Evolutionary conservation across 2,888 invertebrate genomes (phyloP).

Genomic region (Lasiommata megera): DNA sequence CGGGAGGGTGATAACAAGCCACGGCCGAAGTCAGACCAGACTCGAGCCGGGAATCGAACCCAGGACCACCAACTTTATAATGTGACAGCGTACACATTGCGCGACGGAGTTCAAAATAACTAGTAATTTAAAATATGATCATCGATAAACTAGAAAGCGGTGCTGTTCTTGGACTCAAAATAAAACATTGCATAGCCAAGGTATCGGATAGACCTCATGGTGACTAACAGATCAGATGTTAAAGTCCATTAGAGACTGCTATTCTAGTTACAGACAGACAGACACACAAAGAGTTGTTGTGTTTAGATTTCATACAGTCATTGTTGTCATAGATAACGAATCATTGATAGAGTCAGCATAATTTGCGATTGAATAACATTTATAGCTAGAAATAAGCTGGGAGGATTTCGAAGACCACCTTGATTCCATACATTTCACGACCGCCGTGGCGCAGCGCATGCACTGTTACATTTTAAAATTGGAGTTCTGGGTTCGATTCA

Average conservation of each 20-base stretch:
- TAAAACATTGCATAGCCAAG: neutral
- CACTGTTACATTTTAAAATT: no score
- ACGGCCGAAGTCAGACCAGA: no score
- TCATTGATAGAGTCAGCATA: conserved; percentile 6
- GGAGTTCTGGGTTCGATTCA: no score
- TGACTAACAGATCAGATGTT: conserved; percentile 5
- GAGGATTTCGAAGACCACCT: neutral
- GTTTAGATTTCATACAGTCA: conserved; percentile 3
- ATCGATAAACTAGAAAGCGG: no score
- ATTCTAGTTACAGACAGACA: neutral
- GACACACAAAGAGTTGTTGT: conserved; percentile 10
- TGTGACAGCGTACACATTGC: no score
- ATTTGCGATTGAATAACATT: conserved; percentile 3
- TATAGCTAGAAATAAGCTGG: neutral
- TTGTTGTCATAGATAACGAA: conserved; percentile 14
- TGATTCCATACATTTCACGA: neutral
- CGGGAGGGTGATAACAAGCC: no score
- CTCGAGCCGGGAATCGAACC: no score
- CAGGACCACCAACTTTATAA: no score
- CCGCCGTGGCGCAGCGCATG: no score
- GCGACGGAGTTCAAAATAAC: no score
- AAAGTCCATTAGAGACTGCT: conserved; percentile 1
- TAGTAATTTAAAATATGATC: no score
- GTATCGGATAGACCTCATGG: neutral
- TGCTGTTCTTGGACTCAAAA: neutral